Conservation (phyloP, 2,888 invertebrate genomes). For the Pterostichus niger region DNA sequence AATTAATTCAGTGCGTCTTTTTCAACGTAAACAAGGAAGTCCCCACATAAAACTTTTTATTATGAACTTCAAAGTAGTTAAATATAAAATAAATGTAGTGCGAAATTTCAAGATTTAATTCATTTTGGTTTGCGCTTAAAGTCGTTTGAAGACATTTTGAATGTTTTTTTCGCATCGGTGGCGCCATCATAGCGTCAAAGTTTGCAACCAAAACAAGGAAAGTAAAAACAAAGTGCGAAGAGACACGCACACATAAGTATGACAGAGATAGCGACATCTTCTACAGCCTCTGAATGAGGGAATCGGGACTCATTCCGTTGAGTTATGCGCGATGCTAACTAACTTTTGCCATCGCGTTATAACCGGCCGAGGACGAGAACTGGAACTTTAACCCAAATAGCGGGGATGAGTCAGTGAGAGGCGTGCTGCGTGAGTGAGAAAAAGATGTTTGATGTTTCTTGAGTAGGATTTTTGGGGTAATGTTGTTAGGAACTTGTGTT, state of each 20-base stretch:
- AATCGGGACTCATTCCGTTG: slow-evolving; percentile 62
- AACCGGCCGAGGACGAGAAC: slow-evolving; percentile 23
- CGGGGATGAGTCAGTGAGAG: slow-evolving; percentile 12
- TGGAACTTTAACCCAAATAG: slow-evolving; percentile 60
- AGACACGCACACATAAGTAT: not conserved
- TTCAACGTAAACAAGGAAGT: not conserved
- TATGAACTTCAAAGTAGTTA: not conserved
- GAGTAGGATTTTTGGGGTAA: slow-evolving; percentile 41
- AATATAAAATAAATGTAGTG: slow-evolving; percentile 36
- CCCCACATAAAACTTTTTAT: not conserved
- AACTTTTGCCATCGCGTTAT: slow-evolving; percentile 57
- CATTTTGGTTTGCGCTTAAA: slow-evolving; percentile 9
- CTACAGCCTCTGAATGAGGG: slow-evolving; percentile 45
- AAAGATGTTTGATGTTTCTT: slow-evolving; percentile 26
- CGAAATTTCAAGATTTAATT: slow-evolving; percentile 31
- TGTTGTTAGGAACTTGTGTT: slow-evolving; percentile 44
- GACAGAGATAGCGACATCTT: slow-evolving; percentile 21
- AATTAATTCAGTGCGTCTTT: no score
- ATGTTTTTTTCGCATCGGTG: slow-evolving; percentile 57
- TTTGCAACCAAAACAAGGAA: slow-evolving; percentile 56
- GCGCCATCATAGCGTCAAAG: slow-evolving; percentile 57
- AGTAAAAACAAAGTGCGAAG: slow-evolving; percentile 32
- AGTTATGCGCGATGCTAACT: slow-evolving; percentile 64
- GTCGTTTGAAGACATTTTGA: slow-evolving; percentile 35
- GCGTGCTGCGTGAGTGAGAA: not conserved